phyloP scores from a whole-genome alignment of 1,140 invertebrate genomes.

The Pemphigus obesinymphae region DNA sequence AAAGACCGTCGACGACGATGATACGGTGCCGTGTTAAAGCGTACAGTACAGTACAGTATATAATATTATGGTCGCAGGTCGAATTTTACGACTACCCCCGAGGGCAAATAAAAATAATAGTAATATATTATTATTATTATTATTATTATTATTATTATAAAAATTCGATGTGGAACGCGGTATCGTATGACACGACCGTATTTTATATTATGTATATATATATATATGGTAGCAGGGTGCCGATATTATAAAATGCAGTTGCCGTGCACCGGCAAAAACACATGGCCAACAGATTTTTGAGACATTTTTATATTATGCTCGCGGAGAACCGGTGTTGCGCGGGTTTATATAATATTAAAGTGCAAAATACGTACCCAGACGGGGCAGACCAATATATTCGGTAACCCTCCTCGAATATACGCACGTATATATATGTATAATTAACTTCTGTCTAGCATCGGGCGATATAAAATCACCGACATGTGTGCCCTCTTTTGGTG shows the following conservation, averaged over 20 bases:
- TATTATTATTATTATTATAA: conserved; percentile 37
- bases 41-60: not conserved
- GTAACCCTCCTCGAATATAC: not conserved
- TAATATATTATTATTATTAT: conserved; percentile 12
- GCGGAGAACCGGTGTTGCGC: not conserved
- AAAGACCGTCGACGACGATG: not conserved
- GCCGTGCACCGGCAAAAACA: not conserved
- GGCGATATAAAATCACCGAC: conserved; percentile 33
- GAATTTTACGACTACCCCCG: conserved; percentile 24
- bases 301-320: conserved; percentile 14
- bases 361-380: conserved; percentile 37
- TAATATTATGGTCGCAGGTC: not conserved
- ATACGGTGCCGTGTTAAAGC: not conserved
- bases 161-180: not conserved
- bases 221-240: too few relatives aligned
- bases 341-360: conserved; percentile 6
- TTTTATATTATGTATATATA: too few relatives aligned
- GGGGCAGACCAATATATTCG: not conserved
- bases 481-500: conserved; percentile 6
- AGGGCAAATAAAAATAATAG: not conserved
- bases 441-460: conserved; percentile 37
- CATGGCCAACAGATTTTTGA: conserved; percentile 37
- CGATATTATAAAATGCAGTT: too few relatives aligned
- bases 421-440: not conserved
- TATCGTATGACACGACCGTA: conserved; percentile 28